A percentile compares a stretch with the other conserved stretches of the same genome.
Conservation (phyloP, 2,888 invertebrate genomes). For the Hermaeophaga mercurialis region DNA sequence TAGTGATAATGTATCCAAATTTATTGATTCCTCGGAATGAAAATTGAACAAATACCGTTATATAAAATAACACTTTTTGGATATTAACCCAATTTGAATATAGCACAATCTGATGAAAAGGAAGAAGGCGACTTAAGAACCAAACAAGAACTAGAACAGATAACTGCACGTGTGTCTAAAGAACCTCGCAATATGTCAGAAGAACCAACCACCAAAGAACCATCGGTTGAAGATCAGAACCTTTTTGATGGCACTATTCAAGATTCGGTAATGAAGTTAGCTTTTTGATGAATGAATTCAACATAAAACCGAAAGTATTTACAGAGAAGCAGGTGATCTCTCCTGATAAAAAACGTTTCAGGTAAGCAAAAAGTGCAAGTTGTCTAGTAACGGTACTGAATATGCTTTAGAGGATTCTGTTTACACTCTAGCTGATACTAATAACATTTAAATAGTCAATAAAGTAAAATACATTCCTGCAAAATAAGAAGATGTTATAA, state of each 20-base stretch:
- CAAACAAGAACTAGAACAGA: not conserved
- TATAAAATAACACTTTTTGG: conserved; percentile 33
- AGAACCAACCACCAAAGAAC: not conserved
- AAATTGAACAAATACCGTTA: conserved; percentile 26
- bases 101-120: conserved; percentile 30
- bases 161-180: not conserved
- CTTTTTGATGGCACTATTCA: conserved; percentile 28
- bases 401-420: conserved; percentile 44
- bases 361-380: conserved; percentile 1
- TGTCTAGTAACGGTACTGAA: conserved; percentile 23
- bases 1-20: conserved; percentile 9
- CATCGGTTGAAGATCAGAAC: conserved; percentile 15
- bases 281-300: conserved; percentile 46
- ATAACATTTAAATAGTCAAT: no score
- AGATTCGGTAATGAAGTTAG: conserved; percentile 41
- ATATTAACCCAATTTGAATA: conserved; percentile 37
- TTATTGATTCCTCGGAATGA: conserved; percentile 31
- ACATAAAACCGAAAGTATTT: conserved; percentile 27
- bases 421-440: conserved; percentile 31
- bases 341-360: conserved; percentile 4
- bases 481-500: no score
- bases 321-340: not conserved
- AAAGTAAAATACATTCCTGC: no score
- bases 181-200: conserved; percentile 1
- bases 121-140: conserved; percentile 4